Base-by-base conservation (phyloP, 2,113 vertebrate species). In the Carassius carassius region DNA sequence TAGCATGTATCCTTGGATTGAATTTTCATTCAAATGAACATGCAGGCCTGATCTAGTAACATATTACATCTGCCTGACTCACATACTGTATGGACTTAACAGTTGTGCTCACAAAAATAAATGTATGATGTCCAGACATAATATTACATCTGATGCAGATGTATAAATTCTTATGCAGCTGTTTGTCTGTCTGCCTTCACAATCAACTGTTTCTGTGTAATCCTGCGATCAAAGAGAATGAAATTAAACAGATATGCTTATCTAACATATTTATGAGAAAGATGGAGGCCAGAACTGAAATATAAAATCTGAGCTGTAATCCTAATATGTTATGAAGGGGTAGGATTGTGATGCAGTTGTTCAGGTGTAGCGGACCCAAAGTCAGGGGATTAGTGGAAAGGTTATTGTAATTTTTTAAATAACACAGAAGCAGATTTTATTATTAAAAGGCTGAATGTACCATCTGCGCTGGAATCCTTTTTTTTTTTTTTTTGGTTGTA, bases 381-480 rank as follows among this genome's bases (percentile, higher is more conserved):
- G 92, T 95, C 95, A 91, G 90, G 89, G 93, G 96, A 98, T 99
- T 97, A 98, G 81, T 58, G 82, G 84, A 92, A 87, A 93, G 93
- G 93, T 94, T 94, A 95, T 95, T 88, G 92, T 95, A 94, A 93
- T 95, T 93, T 93, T 95, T 93, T 94, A 91, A 96, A 95, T 95
- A 96, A 96, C 91, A 93, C 91, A 95, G 94, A 95, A 97, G 95
- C 96, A 97, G 97, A 97, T 97, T 98, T 98, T 93, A 92, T 92
- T 90, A 91, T 95, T 94, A 94, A 92, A 94, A 93, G 78, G 90
- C 91, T 90, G 91, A 92, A 86, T 60, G 21, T 89, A 90, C 92
- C 93, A 94, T 94, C 93, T 93, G 94, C 88, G 89, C 91, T 78
- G 35, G 84, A 82, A 90, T 87, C 87, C 83, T 89, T 86, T 82